These are phyloP conservation scores for Notothenia rossii DNA, from an alignment of 2,113 vertebrate species.

Conservation along the genomic window DNA sequence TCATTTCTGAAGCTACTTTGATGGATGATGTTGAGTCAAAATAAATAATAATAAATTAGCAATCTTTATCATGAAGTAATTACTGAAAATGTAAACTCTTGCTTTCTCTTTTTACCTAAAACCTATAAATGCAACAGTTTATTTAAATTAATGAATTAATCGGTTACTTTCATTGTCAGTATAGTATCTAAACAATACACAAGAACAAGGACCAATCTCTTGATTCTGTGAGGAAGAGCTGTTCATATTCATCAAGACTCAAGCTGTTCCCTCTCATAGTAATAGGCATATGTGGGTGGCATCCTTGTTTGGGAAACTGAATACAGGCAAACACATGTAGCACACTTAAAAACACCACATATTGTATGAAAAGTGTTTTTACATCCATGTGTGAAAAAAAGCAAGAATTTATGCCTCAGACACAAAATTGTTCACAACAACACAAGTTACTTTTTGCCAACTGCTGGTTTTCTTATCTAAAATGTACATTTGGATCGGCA, in stretches of 20 bases:
- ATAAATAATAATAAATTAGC: slow-evolving; percentile 9
- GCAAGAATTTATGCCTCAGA: background rate
- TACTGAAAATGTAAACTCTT: background rate
- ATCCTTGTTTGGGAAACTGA: slow-evolving; percentile 48
- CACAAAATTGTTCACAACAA: slow-evolving; percentile 1
- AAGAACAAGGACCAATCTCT: slow-evolving; percentile 4
- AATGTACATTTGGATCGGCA: slow-evolving; percentile 9
- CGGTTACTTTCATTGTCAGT: slow-evolving; percentile 3
- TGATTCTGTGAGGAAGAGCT: slow-evolving; percentile 28
- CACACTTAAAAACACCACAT: slow-evolving; percentile 38
- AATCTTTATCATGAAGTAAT: background rate
- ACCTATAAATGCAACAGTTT: too few species aligned
- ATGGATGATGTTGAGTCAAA: background rate
- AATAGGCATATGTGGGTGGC: slow-evolving; percentile 42
- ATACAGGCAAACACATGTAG: slow-evolving; percentile 34
- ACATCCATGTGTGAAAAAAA: slow-evolving; percentile 12
- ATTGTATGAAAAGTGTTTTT: slow-evolving; percentile 20
- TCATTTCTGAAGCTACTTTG: slow-evolving; percentile 22
- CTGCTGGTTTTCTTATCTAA: background rate
- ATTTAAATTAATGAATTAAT: background rate
- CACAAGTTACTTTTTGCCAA: background rate
- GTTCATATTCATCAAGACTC: slow-evolving; percentile 40
- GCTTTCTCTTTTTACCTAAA: background rate
- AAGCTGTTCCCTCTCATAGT: slow-evolving; percentile 22
- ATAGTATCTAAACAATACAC: background rate